Base-by-base conservation (phyloP, 2,888 invertebrate genomes). In the Dioctria rufipes region DNA sequence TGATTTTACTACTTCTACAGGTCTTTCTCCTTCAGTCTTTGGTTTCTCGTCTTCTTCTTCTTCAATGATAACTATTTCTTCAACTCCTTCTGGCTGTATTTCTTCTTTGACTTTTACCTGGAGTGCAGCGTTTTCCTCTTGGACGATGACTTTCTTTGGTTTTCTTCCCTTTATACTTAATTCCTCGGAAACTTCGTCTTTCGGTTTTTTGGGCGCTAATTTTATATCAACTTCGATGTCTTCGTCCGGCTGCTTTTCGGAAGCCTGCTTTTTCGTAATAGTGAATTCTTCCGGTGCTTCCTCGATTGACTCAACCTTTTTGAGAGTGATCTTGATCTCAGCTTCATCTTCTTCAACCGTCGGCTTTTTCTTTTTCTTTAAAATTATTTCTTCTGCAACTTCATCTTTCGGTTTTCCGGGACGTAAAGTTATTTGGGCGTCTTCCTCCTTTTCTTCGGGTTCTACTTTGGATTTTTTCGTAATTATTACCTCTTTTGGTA, bases 151-250 rank as follows among this genome's bases (percentile, higher is more conserved):
- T 25, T 73, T 73, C 73, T 78, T 78, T 54, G 66, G 66, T 37
- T 66, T 78, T 37, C 40, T 51, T 40, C 66, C 58, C 54, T 66
- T 78, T 37, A 77, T 63, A 39, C 49, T 86, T 3, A 86, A 85
- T 82, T 88, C 87, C 58, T 87, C 86, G 3, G 86, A 87, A 61
- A 87, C 85, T 81, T 88, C 88, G 81, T 89, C 87, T 40, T 88
- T 85, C 6, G 86, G 79, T 71, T 87, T 86, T 82, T 87, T 85
- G 61, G 84, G 86, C 0, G 86, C 87, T 4, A 88, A 80, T 67
- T 85, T 86, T 0, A 88, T 84, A 78, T 87, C 88, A 3, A 87
- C 85, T 5, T 86, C 86, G 73, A 85, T 80, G 4, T 85, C 85
- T 82, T 87, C 84, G 5, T 39, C 25, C 71, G 85, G 83, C 9